Conservation (phyloP, 2,888 invertebrate genomes). For the Orgyia antiqua region DNA sequence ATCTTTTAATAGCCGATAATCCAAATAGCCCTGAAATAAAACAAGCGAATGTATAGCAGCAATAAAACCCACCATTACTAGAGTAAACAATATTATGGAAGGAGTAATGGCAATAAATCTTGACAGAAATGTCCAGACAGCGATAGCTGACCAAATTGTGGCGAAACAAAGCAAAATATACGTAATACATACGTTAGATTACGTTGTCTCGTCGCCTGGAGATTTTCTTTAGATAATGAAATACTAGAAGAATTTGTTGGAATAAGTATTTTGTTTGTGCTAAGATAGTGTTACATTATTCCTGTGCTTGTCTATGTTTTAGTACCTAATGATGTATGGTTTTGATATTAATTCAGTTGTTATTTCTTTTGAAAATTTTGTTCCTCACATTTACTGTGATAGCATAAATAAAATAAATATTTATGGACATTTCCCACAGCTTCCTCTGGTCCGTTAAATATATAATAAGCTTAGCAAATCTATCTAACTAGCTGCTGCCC, state of each 20-base stretch:
- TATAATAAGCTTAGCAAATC: too few species aligned
- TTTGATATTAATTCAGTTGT: too few species aligned
- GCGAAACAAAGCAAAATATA: constrained; percentile 48
- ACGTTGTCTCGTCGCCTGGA: constrained; percentile 33
- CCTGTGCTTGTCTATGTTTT: too few species aligned
- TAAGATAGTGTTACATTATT: too few species aligned
- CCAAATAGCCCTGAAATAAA: constrained; percentile 52
- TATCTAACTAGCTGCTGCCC: too few species aligned
- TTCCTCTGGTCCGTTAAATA: too few species aligned
- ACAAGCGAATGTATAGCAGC: constrained; percentile 45
- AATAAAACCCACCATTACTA: constrained; percentile 43
- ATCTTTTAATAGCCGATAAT: constrained; percentile 44
- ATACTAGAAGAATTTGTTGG: constrained; percentile 10
- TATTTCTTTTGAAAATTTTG: too few species aligned
- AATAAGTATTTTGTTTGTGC: constrained; percentile 1
- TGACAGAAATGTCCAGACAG: constrained; percentile 49
- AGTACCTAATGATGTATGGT: too few species aligned
- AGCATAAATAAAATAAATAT: too few species aligned
- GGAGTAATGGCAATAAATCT: constrained; percentile 64
- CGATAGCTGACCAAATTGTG: constrained; percentile 61
- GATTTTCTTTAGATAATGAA: constrained; percentile 28
- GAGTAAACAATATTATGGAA: constrained; percentile 73
- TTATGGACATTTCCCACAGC: too few species aligned
- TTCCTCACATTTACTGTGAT: too few species aligned
- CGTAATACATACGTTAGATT: constrained; percentile 49